phyloP scores from a whole-genome alignment of 2,113 vertebrate genomes.

The Malurus elegans region DNA sequence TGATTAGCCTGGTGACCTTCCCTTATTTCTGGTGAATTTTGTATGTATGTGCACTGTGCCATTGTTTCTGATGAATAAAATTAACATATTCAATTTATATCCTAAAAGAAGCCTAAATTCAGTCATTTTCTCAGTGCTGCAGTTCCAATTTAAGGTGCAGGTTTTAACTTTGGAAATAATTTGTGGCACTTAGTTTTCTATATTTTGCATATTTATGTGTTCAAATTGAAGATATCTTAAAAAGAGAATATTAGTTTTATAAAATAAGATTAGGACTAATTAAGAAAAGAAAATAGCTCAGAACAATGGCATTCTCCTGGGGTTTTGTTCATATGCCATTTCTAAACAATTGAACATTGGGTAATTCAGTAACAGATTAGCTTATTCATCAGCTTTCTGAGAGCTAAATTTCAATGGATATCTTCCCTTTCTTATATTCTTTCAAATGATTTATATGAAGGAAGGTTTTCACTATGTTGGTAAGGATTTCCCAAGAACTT shows the following conservation, averaged over 20 bases:
- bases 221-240: neutral
- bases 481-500: constrained; percentile 42
- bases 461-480: constrained; percentile 16
- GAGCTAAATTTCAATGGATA: constrained; percentile 49
- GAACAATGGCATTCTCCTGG: constrained; percentile 11
- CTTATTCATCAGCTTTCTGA: constrained; percentile 53
- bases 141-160: neutral
- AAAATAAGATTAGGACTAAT: constrained; percentile 32
- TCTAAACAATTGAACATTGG: constrained; percentile 35
- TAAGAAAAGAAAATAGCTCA: constrained; percentile 45
- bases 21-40: constrained; percentile 51
- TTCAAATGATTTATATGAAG: constrained; percentile 40
- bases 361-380: constrained; percentile 18
- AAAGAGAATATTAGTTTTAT: constrained; percentile 11
- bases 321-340: constrained; percentile 49
- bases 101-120: constrained; percentile 27
- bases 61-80: constrained; percentile 65
- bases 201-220: neutral
- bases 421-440: constrained; percentile 47
- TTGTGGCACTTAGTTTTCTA: neutral
- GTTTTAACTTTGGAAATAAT: constrained; percentile 1
- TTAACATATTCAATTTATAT: constrained; percentile 57
- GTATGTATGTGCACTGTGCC: constrained; percentile 37
- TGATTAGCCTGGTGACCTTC: constrained; percentile 46
- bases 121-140: neutral